A percentile compares a stretch with the other conserved stretches of the same genome.
Conservation (phyloP, 2,797 vertebrate genomes). For the Coregonus suidteri region DNA sequence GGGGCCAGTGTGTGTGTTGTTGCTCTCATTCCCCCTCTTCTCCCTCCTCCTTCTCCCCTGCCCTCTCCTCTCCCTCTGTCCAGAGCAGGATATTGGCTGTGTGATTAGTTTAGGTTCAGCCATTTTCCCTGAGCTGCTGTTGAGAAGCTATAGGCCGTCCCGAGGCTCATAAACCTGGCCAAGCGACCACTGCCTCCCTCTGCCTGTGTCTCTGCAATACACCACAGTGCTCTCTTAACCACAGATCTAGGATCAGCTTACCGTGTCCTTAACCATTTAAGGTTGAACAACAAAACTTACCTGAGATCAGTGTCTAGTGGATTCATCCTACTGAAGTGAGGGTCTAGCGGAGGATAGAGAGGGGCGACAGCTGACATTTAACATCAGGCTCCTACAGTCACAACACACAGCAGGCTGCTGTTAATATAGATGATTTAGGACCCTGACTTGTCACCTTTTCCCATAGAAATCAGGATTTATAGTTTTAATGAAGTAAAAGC, state of each 20-base stretch:
- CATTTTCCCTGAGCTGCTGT: conserved; percentile 65
- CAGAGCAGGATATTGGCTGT: conserved; percentile 70
- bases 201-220: conserved; percentile 5
- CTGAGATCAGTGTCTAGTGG: not conserved
- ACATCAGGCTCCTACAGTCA: not conserved
- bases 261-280: not conserved
- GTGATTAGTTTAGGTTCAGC: conserved; percentile 74
- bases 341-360: not conserved
- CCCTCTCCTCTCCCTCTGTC: conserved; percentile 49
- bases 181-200: conserved; percentile 16
- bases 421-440: conserved; percentile 51
- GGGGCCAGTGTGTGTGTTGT: conserved; percentile 32
- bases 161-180: conserved; percentile 51
- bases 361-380: not conserved
- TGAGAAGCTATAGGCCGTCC: conserved; percentile 51
- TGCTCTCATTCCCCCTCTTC: not conserved
- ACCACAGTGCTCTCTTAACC: conserved; percentile 1
- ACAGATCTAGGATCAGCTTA: conserved; percentile 3
- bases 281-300: not conserved
- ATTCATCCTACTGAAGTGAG: not conserved
- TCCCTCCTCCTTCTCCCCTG: not conserved
- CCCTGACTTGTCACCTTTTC: conserved; percentile 51
- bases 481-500: conserved; percentile 72
- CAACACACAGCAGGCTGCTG: conserved; percentile 18
- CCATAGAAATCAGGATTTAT: conserved; percentile 67